Conservation (phyloP, 2,113 vertebrate genomes). For the Grammomys surdaster region DNA sequence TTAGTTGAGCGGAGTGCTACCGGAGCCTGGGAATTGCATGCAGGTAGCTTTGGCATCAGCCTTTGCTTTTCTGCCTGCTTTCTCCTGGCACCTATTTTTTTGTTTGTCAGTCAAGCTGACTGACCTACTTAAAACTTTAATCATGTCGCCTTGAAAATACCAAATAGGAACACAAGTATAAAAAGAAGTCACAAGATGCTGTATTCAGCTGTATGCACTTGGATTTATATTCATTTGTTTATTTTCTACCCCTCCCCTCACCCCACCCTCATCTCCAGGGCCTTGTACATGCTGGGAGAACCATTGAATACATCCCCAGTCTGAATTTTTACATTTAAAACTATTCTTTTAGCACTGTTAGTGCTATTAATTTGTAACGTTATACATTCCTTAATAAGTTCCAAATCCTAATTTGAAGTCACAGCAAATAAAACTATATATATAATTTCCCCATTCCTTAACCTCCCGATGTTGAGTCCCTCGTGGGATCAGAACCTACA, state of each 20-base stretch:
- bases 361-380: neutral
- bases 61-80: neutral
- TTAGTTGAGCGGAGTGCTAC: neutral
- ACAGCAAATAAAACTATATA: neutral
- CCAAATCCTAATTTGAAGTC: slow-evolving; percentile 1
- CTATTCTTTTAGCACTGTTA: neutral
- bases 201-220: neutral
- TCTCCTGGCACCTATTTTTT: neutral
- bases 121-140: slow-evolving; percentile 52
- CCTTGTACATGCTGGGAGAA: neutral
- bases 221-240: neutral
- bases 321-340: slow-evolving; percentile 24
- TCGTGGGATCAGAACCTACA: neutral
- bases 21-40: neutral
- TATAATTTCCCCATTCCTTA: neutral
- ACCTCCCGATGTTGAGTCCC: neutral
- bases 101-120: neutral
- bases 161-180: neutral
- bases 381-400: neutral
- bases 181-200: neutral
- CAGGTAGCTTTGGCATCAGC: neutral
- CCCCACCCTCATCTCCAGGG: rapidly evolving
- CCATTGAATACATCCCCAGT: neutral
- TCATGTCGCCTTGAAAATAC: slow-evolving; percentile 17
- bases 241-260: neutral